Evolutionary conservation across 2,888 invertebrate genomes (phyloP).

Genomic region (Lepidonotus clava): DNA sequence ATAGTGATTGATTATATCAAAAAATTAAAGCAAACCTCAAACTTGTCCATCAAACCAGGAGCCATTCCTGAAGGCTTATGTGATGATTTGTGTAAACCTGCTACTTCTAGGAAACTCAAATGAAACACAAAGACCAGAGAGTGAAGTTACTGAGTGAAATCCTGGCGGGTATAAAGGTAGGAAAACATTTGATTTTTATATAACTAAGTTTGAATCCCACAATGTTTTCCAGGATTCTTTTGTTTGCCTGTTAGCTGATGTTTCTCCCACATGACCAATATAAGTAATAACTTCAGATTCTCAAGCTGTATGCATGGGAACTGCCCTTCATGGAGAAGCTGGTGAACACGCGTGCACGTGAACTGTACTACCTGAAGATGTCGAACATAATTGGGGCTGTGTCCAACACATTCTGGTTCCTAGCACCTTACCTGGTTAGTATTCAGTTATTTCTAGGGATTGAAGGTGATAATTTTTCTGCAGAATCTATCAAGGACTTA

Average conservation of each 20-base stretch:
- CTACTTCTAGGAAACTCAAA: neutral
- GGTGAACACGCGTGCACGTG: neutral
- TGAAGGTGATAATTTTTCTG: no score
- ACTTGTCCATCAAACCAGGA: no score
- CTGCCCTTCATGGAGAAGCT: conserved; percentile 17
- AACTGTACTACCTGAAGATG: neutral
- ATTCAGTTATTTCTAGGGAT: neutral
- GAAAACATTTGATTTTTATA: neutral
- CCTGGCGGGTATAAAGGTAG: conserved; percentile 7
- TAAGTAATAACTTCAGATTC: neutral
- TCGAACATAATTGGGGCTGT: conserved; percentile 70
- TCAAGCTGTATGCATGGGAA: conserved; percentile 51
- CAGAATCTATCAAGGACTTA: no score
- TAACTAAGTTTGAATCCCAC: neutral
- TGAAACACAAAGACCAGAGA: conserved; percentile 2
- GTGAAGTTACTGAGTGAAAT: conserved; percentile 24
- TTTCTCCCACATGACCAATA: neutral
- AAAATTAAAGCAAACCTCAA: no score
- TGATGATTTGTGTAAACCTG: neutral
- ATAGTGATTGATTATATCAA: no score
- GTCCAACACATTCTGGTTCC: conserved; percentile 60
- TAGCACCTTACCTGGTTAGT: conserved; percentile 36
- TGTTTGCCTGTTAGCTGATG: neutral
- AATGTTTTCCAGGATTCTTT: neutral
- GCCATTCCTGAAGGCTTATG: no score